A percentile compares a stretch with the other conserved stretches of the same genome.
Conservation (phyloP, 2,888 invertebrate genomes). For the Cheilosia soror region DNA sequence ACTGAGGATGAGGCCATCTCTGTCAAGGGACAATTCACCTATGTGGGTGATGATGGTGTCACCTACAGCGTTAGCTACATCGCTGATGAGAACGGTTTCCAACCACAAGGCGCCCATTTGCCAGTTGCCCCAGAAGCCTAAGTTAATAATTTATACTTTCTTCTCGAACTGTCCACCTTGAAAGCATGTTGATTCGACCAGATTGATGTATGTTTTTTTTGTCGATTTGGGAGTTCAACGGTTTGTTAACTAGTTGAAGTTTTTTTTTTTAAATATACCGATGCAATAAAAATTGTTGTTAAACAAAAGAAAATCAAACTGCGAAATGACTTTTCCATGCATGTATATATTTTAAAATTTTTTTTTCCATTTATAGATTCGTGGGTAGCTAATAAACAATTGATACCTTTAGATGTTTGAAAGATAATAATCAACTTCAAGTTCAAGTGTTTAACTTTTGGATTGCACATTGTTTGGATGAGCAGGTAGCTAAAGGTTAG, state of each 20-base stretch:
- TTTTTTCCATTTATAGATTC: not conserved
- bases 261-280: constrained; percentile 25
- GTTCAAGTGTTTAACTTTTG: constrained; percentile 12
- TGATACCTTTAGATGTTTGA: not conserved
- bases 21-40: constrained; percentile 84
- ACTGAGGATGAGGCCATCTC: constrained; percentile 84
- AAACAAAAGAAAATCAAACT: constrained; percentile 20
- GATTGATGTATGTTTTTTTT: constrained; percentile 33
- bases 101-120: constrained; percentile 84
- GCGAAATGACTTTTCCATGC: not conserved
- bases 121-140: constrained; percentile 79
- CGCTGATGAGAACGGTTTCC: constrained; percentile 81
- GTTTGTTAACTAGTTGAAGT: constrained; percentile 55
- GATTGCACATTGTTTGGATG: not conserved
- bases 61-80: constrained; percentile 85
- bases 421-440: constrained; percentile 22
- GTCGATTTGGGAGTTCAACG: constrained; percentile 47
- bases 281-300: constrained; percentile 57
- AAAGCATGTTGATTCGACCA: constrained; percentile 41
- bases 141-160: constrained; percentile 8
- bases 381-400: constrained; percentile 5
- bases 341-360: not conserved
- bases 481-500: not conserved
- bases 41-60: constrained; percentile 85
- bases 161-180: constrained; percentile 33